Evolutionary conservation across 1,140 invertebrate species (phyloP).

Genomic region (Periplaneta americana): DNA sequence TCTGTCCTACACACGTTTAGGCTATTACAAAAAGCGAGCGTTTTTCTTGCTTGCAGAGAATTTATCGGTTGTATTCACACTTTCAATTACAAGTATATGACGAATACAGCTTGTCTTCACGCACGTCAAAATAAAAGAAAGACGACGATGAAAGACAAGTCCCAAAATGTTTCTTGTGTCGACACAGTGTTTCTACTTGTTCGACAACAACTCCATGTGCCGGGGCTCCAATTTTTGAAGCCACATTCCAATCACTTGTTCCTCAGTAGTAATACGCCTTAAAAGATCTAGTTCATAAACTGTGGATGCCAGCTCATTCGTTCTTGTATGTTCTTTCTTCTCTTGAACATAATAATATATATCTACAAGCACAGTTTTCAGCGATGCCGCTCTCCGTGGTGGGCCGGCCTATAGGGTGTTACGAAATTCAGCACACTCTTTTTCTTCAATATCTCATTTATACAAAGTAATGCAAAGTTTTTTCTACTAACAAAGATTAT

Average conservation of each 20-base stretch:
- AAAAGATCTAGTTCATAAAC: neutral
- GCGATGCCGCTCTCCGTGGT: neutral
- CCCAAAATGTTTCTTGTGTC: neutral
- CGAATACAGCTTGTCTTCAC: neutral
- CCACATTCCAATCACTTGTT: neutral
- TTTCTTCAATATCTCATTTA: neutral
- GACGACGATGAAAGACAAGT: neutral
- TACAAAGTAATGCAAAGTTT: too few species aligned
- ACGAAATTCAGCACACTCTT: neutral
- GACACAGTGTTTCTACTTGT: neutral
- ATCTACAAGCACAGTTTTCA: neutral
- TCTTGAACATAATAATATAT: neutral
- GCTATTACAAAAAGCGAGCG: too few species aligned
- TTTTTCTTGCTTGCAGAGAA: neutral
- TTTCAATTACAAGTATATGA: neutral
- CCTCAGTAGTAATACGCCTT: neutral
- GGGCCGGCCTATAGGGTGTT: neutral
- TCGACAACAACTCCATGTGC: neutral
- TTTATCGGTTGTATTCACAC: neutral
- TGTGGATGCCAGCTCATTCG: neutral
- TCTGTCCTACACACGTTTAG: too few species aligned
- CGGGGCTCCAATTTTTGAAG: neutral
- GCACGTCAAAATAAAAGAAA: neutral
- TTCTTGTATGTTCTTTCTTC: neutral
- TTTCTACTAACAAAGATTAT: too few species aligned